phyloP scores from a whole-genome alignment of 2,113 vertebrate genomes.

The Prionailurus bengalensis region DNA sequence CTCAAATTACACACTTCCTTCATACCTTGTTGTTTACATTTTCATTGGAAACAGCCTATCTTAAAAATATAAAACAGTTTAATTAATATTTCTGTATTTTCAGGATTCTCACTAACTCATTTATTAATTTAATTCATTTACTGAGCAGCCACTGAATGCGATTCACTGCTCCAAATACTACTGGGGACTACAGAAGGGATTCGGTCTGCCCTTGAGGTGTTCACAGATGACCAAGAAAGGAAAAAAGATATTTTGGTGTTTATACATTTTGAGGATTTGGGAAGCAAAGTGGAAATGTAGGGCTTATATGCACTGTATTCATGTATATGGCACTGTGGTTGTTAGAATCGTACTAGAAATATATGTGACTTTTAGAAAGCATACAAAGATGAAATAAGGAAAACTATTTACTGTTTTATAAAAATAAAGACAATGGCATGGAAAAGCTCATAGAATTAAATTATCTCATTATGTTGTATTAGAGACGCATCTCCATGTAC shows the following conservation, averaged over 20 bases:
- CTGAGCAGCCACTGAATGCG: background rate
- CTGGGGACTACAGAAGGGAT: background rate
- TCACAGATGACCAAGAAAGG: background rate
- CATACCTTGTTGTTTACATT: background rate
- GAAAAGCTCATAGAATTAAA: background rate
- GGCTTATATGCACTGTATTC: background rate
- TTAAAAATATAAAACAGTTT: background rate
- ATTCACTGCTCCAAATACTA: background rate
- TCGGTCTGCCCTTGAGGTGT: accelerated
- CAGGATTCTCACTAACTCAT: background rate
- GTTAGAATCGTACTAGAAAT: background rate
- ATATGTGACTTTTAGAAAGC: background rate
- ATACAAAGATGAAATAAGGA: background rate
- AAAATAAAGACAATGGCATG: background rate
- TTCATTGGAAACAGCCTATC: background rate
- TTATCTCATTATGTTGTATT: background rate
- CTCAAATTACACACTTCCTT: background rate
- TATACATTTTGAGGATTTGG: background rate
- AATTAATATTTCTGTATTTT: background rate
- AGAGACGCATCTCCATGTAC: background rate
- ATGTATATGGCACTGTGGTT: background rate
- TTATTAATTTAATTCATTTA: background rate
- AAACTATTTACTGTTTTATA: background rate
- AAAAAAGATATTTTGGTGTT: background rate
- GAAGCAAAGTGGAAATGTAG: background rate